Percentiles rank a stretch among this genome's conserved stretches.
Evolutionary conservation across 1,140 invertebrate species (phyloP).

Genomic region (Drosophila gunungcola): DNA sequence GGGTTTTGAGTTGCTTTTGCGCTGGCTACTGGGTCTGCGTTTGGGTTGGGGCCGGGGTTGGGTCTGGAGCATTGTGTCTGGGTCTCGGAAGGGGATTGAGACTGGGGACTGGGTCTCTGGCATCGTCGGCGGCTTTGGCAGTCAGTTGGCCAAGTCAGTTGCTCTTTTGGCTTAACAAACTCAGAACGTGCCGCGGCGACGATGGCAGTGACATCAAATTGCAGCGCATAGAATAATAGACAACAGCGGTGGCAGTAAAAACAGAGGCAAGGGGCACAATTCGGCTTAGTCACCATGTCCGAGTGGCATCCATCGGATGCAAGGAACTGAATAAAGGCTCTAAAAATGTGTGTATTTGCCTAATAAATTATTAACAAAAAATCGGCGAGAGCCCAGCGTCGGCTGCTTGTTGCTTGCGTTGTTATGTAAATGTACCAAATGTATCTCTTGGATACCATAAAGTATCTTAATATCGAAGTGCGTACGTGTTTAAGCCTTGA

Average conservation of each 20-base stretch:
- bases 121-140: conserved; percentile 59
- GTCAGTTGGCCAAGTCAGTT: conserved; percentile 79
- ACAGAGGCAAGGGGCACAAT: conserved; percentile 19
- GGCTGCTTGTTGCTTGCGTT: conserved; percentile 63
- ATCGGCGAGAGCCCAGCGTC: conserved; percentile 20
- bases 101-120: conserved; percentile 39
- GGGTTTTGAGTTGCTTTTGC: conserved; percentile 77
- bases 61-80: conserved; percentile 17
- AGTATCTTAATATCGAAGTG: conserved; percentile 52
- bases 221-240: conserved; percentile 61
- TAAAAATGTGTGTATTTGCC: conserved; percentile 33
- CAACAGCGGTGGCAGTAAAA: conserved; percentile 32
- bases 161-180: conserved; percentile 81
- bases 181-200: conserved; percentile 71
- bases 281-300: conserved; percentile 68
- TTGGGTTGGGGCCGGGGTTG: conserved; percentile 15
- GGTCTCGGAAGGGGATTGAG: conserved; percentile 11
- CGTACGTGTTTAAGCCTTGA: conserved; percentile 58
- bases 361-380: conserved; percentile 46
- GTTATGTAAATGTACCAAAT: conserved; percentile 75
- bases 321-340: conserved; percentile 31
- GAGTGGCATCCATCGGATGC: conserved; percentile 45
- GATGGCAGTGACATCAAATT: conserved; percentile 67
- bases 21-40: conserved; percentile 32
- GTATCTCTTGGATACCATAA: conserved; percentile 69